Evolutionary conservation across 1,140 invertebrate species (phyloP), one percentile per base, ranked within the genome.

Genomic region (Chrysoperla carnea): DNA sequence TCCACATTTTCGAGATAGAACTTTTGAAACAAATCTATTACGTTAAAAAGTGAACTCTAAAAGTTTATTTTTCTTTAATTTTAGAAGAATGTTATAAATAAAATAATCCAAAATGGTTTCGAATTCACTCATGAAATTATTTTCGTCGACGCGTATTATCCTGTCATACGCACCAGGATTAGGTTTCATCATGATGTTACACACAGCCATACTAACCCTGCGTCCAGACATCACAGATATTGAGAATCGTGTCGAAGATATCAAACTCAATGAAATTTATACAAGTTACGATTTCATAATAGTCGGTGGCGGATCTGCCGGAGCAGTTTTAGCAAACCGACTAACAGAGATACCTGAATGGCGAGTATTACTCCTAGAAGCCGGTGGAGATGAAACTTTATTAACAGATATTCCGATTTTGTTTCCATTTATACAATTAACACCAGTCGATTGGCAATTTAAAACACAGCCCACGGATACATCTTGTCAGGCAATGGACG

Each of bases 231-330:
- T 84, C 37, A 63, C 79, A 29, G 80, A 82, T 39, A 54, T 53
- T 0, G 58, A 66, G 14, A 53, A 75, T 48, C 64, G 76, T 6
- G 60, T 79, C 0, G 57, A 58, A 29, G 66, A 75, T 35, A 58
- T 60, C 8, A 44, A 52, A 0, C 50, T 66, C 1, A 50, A 61
- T 4, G 45, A 71, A 8, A 51, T 82, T 7, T 54, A 65, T 1
- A 52, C 64, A 2, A 60, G 59, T 14, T 85, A 84, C 42, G 81
- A 84, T 54, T 86, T 84, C 42, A 71, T 85, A 1, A 65, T 85
- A 29, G 67, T 92, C 28, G 89, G 89, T 0, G 86, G 69, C 6
- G 89, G 88, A 6, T 80, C 84, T 1, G 83, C 86, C 0, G 88
- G 88, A 8, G 68, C 80, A 14, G 85, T 85, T 0, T 37, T 93